Base-by-base conservation (phyloP, 2,797 vertebrate species). In the Cossypha dichroa region DNA sequence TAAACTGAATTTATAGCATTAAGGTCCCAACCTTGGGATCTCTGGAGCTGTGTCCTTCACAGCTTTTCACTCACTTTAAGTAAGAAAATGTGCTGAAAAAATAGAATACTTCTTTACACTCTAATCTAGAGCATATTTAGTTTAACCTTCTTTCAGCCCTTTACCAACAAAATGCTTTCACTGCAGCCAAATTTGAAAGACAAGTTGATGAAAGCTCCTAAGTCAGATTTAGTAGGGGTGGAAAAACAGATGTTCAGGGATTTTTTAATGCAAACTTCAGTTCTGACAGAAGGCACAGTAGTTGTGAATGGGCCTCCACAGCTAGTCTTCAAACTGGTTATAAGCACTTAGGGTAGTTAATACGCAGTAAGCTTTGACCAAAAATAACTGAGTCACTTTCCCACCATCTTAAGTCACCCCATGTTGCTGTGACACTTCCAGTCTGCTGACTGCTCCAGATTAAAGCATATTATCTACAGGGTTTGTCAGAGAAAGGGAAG, bases 201-300 rank as follows among this genome's bases (percentile, higher is more conserved):
- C 94, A 95, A 96, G 89, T 54, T 95, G 94, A 95, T 95, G 92
- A 97, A 96, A 96, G 92, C 90, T 96, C 87, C 92, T 75, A 96
- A 93, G 85, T 95, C 94, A 92, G 74, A 89, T 85, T 92, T 85
- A 96, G 90, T 58, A 96, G 68, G 92, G 81, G 89, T 89, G 84
- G 88, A 95, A 95, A 96, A 96, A 95, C 92, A 97, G 96, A 97
- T 95, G 95, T 95, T 96, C 88, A 59, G 77, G 62, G 34, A 0
- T 92, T 93, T 93, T 94, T 88, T 80, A 88, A 95, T 58, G 58
- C 8, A 3, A 88, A 88, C 72, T 92, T 93, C 83, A 90, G 66
- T 88, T 96, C 67, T 93, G 83, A 93, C 84, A 96, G 89, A 94
- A 96, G 59, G 86, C 81, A 83, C 25, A 49, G 63, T 54, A 90